Conservation (phyloP, 2,888 invertebrate genomes). For the Pimpla rufipes region DNA sequence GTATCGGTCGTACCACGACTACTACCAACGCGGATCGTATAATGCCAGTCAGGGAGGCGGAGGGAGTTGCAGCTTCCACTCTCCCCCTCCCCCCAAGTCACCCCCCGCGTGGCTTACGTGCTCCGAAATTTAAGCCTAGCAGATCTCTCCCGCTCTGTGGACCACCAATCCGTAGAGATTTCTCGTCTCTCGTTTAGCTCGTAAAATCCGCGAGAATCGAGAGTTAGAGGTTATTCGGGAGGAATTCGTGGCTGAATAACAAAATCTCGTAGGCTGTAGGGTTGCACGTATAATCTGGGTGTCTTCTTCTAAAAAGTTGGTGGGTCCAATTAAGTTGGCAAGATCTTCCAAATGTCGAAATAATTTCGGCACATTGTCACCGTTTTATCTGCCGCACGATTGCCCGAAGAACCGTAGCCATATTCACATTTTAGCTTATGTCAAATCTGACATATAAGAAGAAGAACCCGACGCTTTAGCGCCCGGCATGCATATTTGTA, state of each 20-base stretch:
- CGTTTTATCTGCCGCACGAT: too few relatives aligned
- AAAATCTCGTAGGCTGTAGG: slow-evolving; percentile 18
- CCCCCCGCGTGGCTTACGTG: slow-evolving; percentile 66
- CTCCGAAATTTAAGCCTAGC: slow-evolving; percentile 70
- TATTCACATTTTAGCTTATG: too few relatives aligned
- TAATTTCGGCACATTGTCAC: too few relatives aligned
- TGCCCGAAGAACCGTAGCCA: too few relatives aligned
- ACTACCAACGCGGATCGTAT: slow-evolving; percentile 51
- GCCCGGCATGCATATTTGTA: neutral
- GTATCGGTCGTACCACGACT: slow-evolving; percentile 12
- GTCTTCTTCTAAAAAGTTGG: neutral
- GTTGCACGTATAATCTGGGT: neutral
- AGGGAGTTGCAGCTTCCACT: slow-evolving; percentile 28
- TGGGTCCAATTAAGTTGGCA: too few relatives aligned
- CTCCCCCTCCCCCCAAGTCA: slow-evolving; percentile 33
- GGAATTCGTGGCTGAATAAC: slow-evolving; percentile 59
- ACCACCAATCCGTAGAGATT: slow-evolving; percentile 67
- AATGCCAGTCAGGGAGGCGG: slow-evolving; percentile 58
- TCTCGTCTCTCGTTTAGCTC: slow-evolving; percentile 61
- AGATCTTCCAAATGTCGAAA: too few relatives aligned
- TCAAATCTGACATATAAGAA: too few relatives aligned
- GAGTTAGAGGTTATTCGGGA: slow-evolving; percentile 65
- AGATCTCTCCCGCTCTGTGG: slow-evolving; percentile 44
- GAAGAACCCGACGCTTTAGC: too few relatives aligned
- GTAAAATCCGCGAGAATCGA: slow-evolving; percentile 67